Conservation (phyloP, 2,113 vertebrate species). For the Hyperopisus bebe region DNA sequence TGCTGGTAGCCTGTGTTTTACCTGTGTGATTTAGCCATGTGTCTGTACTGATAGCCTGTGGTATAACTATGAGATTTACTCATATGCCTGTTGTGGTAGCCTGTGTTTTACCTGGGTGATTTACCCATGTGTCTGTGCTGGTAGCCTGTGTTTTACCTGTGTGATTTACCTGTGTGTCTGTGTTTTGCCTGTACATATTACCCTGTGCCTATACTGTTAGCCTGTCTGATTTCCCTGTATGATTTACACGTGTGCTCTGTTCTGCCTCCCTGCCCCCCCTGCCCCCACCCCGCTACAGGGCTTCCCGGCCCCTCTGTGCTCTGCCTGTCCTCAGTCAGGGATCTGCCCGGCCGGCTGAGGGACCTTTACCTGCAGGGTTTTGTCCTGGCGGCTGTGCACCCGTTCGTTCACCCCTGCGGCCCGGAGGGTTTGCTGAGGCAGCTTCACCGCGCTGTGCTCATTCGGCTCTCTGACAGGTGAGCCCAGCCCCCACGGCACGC, state of each 20-base stretch:
- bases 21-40: neutral
- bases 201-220: neutral
- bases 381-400: conserved; percentile 80
- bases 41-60: neutral
- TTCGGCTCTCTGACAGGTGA: conserved; percentile 78
- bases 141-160: neutral
- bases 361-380: conserved; percentile 88
- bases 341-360: conserved; percentile 81
- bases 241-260: neutral
- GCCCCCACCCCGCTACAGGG: conserved; percentile 47
- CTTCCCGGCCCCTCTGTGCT: conserved; percentile 72
- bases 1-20: neutral
- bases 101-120: neutral
- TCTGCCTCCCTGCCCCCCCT: neutral
- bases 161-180: neutral
- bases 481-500: neutral
- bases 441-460: conserved; percentile 87
- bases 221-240: neutral
- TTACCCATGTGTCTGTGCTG: neutral
- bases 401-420: conserved; percentile 78
- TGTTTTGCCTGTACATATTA: neutral
- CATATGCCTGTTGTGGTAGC: neutral
- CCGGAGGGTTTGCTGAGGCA: conserved; percentile 75
- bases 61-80: neutral
- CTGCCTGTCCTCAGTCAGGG: conserved; percentile 76